phyloP scores from a whole-genome alignment of 2,888 invertebrate genomes.

The Scaeva pyrastri region DNA sequence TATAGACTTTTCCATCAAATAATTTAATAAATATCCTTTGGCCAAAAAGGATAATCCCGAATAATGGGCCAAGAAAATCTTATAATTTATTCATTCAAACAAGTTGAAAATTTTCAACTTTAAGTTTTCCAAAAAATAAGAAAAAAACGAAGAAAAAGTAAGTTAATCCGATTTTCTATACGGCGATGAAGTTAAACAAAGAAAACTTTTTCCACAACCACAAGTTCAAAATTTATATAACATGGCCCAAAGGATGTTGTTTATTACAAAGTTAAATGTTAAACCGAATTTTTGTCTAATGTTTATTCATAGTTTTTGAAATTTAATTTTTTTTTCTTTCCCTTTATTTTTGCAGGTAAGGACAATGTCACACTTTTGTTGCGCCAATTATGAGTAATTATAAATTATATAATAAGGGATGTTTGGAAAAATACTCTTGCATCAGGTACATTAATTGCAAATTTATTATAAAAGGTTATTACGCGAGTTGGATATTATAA shows the following conservation, averaged over 20 bases:
- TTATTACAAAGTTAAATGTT: constrained; percentile 32
- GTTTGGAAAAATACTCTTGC: too few relatives aligned
- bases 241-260: background rate
- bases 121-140: constrained; percentile 8
- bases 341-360: constrained; percentile 49
- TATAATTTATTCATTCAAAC: constrained; percentile 66
- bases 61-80: constrained; percentile 60
- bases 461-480: constrained; percentile 36
- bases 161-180: constrained; percentile 60
- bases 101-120: constrained; percentile 67
- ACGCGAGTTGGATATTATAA: constrained; percentile 24
- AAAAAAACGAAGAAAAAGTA: constrained; percentile 4
- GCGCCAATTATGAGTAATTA: constrained; percentile 39
- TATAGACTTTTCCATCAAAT: constrained; percentile 36
- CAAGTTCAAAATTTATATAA: constrained; percentile 43
- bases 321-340: constrained; percentile 25
- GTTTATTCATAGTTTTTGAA: constrained; percentile 19
- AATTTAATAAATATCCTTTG: constrained; percentile 55
- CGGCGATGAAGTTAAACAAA: constrained; percentile 39
- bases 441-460: constrained; percentile 64
- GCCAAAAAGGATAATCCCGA: constrained; percentile 54
- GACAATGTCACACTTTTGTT: constrained; percentile 43
- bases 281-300: background rate
- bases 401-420: constrained; percentile 25
- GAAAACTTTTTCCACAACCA: constrained; percentile 26